Evolutionary conservation across 2,888 invertebrate genomes (phyloP).

Genomic region (Lampropteryx suffumata): DNA sequence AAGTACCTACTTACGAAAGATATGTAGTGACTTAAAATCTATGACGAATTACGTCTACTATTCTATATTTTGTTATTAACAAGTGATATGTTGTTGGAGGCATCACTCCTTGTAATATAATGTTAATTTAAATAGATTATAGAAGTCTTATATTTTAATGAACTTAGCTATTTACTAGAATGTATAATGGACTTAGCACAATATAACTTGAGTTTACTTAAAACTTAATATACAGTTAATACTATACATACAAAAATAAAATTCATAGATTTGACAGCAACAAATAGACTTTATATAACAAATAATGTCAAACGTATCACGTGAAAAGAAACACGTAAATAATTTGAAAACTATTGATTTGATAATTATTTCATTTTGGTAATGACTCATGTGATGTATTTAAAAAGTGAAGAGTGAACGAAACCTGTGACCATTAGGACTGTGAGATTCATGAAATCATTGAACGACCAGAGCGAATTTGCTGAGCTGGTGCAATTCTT

Average conservation of each 20-base stretch:
- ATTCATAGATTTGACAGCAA: constrained; percentile 63
- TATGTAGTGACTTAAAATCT: constrained; percentile 71
- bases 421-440: constrained; percentile 44
- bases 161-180: constrained; percentile 61
- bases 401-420: constrained; percentile 52
- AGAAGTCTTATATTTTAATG: constrained; percentile 58
- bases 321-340: constrained; percentile 37
- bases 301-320: constrained; percentile 41
- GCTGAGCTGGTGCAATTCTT: constrained; percentile 70
- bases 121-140: constrained; percentile 67
- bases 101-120: constrained; percentile 74
- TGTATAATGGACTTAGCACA: constrained; percentile 68
- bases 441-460: constrained; percentile 43
- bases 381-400: constrained; percentile 50
- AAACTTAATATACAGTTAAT: constrained; percentile 65
- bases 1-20: constrained; percentile 61
- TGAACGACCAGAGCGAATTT: constrained; percentile 39
- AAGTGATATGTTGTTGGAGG: constrained; percentile 81
- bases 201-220: constrained; percentile 76
- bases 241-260: constrained; percentile 53
- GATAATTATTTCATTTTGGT: constrained; percentile 24
- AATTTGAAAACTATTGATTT: constrained; percentile 26
- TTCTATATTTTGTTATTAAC: constrained; percentile 80
- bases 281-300: constrained; percentile 43
- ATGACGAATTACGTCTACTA: constrained; percentile 72